phyloP scores from a whole-genome alignment of 2,888 invertebrate genomes.

The Oscheius myriophilus region DNA sequence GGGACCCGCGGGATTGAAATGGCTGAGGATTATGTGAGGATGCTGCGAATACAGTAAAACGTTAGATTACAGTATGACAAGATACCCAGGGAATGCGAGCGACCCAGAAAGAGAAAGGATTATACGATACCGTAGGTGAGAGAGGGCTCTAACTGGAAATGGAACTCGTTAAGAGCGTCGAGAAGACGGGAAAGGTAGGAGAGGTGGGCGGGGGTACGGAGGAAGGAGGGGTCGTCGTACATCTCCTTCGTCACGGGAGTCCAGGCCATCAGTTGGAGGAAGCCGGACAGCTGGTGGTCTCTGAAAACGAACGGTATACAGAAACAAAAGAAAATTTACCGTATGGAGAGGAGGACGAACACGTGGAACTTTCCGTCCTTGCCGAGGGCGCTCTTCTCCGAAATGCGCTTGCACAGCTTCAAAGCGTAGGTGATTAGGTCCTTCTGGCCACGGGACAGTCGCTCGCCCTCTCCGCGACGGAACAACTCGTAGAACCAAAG shows the following conservation, averaged over 20 bases:
- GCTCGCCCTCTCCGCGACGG: conserved; percentile 63
- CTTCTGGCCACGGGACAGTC: conserved; percentile 68
- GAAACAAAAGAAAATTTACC: conserved; percentile 75
- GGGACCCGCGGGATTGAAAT: too few relatives aligned
- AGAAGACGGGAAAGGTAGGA: conserved; percentile 63
- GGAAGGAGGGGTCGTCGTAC: conserved; percentile 95
- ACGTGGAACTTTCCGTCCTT: conserved; percentile 98
- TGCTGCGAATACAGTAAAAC: too few relatives aligned
- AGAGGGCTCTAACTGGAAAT: conserved; percentile 66
- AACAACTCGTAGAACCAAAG: conserved; percentile 65
- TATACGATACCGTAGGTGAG: conserved; percentile 67
- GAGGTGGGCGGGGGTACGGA: conserved; percentile 75
- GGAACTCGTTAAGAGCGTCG: conserved; percentile 67
- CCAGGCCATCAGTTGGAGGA: conserved; percentile 89
- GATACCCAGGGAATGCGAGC: too few relatives aligned
- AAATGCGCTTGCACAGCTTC: conserved; percentile 79
- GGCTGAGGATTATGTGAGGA: too few relatives aligned
- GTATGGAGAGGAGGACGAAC: conserved; percentile 90
- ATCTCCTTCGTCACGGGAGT: conserved; percentile 88
- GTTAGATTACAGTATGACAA: too few relatives aligned
- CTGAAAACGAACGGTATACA: conserved; percentile 49
- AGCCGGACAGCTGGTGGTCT: conserved; percentile 80
- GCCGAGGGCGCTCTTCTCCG: conserved; percentile 84
- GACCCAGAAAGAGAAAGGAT: not conserved
- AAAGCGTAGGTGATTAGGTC: conserved; percentile 88